Evolutionary conservation across 1,140 invertebrate genomes (phyloP).

Genomic region (Pygmarrhopalites habei): DNA sequence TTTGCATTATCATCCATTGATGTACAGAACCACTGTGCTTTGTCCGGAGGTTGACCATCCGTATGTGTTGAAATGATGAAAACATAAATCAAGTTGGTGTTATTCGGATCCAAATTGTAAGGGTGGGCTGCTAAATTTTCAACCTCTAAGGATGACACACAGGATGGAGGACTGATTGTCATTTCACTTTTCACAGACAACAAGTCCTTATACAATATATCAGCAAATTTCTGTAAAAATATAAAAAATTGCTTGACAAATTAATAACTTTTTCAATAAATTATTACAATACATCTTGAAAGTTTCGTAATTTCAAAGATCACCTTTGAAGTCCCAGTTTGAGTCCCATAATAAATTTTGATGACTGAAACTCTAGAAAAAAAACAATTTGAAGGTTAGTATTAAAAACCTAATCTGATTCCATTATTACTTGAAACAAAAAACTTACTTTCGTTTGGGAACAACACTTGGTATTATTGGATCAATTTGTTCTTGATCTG

Average conservation of each 20-base stretch:
- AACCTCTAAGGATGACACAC: slow-evolving; percentile 14
- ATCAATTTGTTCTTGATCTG: background rate
- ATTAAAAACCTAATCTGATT: too few species aligned
- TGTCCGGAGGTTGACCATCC: slow-evolving; percentile 50
- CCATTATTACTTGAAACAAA: too few species aligned
- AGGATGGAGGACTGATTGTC: background rate
- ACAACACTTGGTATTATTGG: background rate
- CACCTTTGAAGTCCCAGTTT: slow-evolving; percentile 47
- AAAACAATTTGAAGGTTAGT: too few species aligned
- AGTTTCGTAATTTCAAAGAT: background rate
- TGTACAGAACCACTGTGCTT: slow-evolving; percentile 51
- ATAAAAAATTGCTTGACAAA: background rate
- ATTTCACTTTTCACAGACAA: background rate
- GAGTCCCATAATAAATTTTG: slow-evolving; percentile 46
- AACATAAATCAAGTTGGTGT: slow-evolving; percentile 37
- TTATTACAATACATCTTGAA: background rate
- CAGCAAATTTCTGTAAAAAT: slow-evolving; percentile 8
- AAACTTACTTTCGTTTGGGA: slow-evolving; percentile 10
- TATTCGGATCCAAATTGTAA: background rate
- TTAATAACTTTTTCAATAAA: background rate
- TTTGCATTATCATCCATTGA: slow-evolving; percentile 51
- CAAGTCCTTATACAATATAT: background rate
- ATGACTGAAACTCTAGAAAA: slow-evolving; percentile 29
- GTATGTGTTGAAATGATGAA: slow-evolving; percentile 54
- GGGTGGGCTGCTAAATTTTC: slow-evolving; percentile 19